phyloP scores from a whole-genome alignment of 1,140 invertebrate genomes.

The Stegodyphus dumicola region DNA sequence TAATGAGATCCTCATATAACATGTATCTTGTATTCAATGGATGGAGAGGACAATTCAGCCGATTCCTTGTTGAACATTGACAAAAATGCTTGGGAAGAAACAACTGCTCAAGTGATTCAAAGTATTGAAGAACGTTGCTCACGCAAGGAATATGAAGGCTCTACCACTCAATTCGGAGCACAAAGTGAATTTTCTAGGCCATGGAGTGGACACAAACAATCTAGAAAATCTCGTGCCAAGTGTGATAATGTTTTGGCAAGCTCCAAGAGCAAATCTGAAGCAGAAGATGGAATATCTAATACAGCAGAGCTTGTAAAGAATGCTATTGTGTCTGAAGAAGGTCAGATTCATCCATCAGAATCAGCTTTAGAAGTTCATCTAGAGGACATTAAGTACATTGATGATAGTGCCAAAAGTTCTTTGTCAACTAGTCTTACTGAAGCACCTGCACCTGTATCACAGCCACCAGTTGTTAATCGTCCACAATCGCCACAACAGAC shows the following conservation, averaged over 20 bases:
- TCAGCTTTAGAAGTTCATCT: constrained; percentile 28
- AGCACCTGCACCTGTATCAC: constrained; percentile 5
- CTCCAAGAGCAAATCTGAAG: constrained; percentile 16
- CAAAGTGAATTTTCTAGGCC: constrained; percentile 36
- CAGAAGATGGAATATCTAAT: constrained; percentile 8
- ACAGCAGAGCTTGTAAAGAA: neutral
- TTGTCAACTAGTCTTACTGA: constrained; percentile 53
- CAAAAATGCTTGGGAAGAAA: constrained; percentile 59
- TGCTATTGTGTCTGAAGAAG: neutral
- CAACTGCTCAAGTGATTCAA: constrained; percentile 55
- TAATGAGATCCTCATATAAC: constrained; percentile 35
- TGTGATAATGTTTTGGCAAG: neutral
- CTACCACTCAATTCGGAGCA: constrained; percentile 47
- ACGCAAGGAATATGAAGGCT: constrained; percentile 42
- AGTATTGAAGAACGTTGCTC: constrained; percentile 55
- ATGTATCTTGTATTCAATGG: constrained; percentile 55
- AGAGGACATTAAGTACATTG: constrained; percentile 61
- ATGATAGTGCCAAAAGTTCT: constrained; percentile 62
- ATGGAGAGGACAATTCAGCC: constrained; percentile 48
- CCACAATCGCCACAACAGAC: constrained; percentile 46
- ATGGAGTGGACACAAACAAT: constrained; percentile 20
- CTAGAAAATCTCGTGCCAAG: constrained; percentile 18
- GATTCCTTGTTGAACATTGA: constrained; percentile 49
- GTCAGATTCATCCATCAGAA: constrained; percentile 16
- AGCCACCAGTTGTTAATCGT: constrained; percentile 3